Evolutionary conservation across 1,140 invertebrate genomes (phyloP).

Genomic region (Orchesella cincta): DNA sequence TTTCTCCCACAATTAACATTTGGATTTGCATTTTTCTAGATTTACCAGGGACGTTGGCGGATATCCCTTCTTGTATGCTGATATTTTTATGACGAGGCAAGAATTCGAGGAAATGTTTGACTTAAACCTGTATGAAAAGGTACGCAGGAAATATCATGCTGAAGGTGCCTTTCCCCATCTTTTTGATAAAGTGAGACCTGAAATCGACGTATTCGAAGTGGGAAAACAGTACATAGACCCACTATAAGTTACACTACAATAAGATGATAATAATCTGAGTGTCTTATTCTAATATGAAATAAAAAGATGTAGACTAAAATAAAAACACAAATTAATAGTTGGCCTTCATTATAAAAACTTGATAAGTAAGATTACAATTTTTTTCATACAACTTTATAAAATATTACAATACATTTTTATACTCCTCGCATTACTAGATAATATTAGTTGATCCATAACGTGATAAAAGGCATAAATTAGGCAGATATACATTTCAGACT

Average conservation of each 20-base stretch:
- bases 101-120: conserved; percentile 66
- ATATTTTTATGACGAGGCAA: conserved; percentile 63
- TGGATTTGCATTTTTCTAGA: conserved; percentile 49
- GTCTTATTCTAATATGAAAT: neutral
- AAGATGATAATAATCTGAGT: neutral
- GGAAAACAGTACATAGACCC: conserved; percentile 59
- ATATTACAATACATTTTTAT: too few species aligned
- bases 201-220: conserved; percentile 68
- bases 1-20: too few species aligned
- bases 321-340: neutral
- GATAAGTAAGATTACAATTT: too few species aligned
- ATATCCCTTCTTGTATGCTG: conserved; percentile 67
- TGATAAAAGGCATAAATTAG: too few species aligned
- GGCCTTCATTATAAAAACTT: too few species aligned
- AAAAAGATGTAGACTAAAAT: neutral
- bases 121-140: conserved; percentile 58
- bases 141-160: conserved; percentile 60
- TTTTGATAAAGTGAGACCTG: conserved; percentile 67
- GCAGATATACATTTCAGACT: too few species aligned
- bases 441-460: too few species aligned
- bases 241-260: too few species aligned
- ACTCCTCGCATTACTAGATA: neutral
- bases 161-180: conserved; percentile 61
- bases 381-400: too few species aligned
- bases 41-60: conserved; percentile 62